Conservation (phyloP, 2,888 invertebrate genomes). For the Kuschelorhynchus macadamiae region DNA sequence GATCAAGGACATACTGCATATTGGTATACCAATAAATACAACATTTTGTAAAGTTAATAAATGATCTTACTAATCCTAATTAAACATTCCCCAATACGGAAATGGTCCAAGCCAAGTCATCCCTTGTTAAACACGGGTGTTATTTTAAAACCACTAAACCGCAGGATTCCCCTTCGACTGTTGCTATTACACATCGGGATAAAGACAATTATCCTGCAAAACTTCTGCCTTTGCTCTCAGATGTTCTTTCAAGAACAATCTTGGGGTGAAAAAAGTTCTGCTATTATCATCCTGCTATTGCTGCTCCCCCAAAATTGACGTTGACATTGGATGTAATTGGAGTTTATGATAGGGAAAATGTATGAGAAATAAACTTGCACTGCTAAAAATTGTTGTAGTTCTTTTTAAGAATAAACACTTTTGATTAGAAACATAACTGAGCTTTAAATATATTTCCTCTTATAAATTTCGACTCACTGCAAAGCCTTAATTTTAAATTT, state of each 20-base stretch:
- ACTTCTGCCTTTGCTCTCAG: slow-evolving; percentile 20
- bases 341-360: slow-evolving; percentile 68
- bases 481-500: no score
- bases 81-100: no score
- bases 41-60: no score
- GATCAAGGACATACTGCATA: no score
- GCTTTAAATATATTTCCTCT: no score
- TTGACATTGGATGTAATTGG: slow-evolving; percentile 63
- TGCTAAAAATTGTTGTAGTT: no score
- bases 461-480: no score
- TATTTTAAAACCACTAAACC: slow-evolving; percentile 40
- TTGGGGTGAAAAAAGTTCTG: slow-evolving; percentile 56
- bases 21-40: no score
- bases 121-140: slow-evolving; percentile 20
- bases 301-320: slow-evolving; percentile 52
- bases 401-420: no score
- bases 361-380: no score
- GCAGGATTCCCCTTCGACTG: slow-evolving; percentile 3
- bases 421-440: no score
- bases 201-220: slow-evolving; percentile 28
- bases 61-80: no score
- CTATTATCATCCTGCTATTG: slow-evolving; percentile 54
- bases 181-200: slow-evolving; percentile 3
- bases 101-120: background rate
- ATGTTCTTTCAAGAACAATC: slow-evolving; percentile 14